Conservation (phyloP, 2,888 invertebrate genomes). For the Macaria notata region DNA sequence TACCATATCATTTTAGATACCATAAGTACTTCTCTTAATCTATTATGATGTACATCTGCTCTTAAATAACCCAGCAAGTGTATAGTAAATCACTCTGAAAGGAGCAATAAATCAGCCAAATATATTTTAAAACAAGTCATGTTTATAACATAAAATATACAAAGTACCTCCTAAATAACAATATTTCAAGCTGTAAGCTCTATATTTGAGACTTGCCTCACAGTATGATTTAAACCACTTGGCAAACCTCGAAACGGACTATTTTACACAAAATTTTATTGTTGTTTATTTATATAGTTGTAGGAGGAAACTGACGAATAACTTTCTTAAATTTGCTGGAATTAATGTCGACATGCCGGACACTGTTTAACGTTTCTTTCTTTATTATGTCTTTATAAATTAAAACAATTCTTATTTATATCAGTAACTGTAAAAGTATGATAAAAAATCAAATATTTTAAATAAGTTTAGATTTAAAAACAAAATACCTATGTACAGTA, state of each 20-base stretch:
- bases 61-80: neutral
- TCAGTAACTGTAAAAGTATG: too few relatives aligned
- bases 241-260: conserved; percentile 39
- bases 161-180: neutral
- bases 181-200: neutral
- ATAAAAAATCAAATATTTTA: too few relatives aligned
- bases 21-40: neutral
- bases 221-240: conserved; percentile 47
- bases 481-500: too few relatives aligned
- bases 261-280: conserved; percentile 32
- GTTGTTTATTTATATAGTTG: conserved; percentile 35
- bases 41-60: neutral
- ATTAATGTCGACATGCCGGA: neutral
- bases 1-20: too few relatives aligned
- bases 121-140: conserved; percentile 13
- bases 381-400: too few relatives aligned
- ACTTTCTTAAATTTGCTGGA: conserved; percentile 14
- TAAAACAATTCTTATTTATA: too few relatives aligned
- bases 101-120: conserved; percentile 11
- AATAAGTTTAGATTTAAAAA: too few relatives aligned
- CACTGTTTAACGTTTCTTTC: too few relatives aligned
- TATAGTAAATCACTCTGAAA: conserved; percentile 18
- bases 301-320: conserved; percentile 42
- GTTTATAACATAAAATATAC: conserved; percentile 25
- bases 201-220: too few relatives aligned